Percentiles rank a stretch among this genome's conserved stretches.
phyloP scores from a whole-genome alignment of 2,113 vertebrate species.

The Cricetomys ansorgei region DNA sequence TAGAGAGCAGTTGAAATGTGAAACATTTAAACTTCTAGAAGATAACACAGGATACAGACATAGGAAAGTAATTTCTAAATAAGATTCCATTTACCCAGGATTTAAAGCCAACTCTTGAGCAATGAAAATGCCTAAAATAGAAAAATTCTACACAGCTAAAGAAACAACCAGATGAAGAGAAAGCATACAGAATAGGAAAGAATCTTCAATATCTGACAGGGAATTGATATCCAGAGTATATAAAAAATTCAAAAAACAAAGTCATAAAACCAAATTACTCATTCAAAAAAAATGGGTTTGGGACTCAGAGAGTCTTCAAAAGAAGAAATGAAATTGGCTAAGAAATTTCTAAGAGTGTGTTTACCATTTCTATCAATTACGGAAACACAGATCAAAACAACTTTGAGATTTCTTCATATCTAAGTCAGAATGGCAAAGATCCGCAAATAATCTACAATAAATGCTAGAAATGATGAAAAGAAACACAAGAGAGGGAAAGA shows the following conservation, averaged over 20 bases:
- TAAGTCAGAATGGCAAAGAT: not conserved
- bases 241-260: not conserved
- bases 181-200: not conserved
- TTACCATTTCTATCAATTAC: not conserved
- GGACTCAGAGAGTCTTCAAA: not conserved
- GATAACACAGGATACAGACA: too few relatives aligned
- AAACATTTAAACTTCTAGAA: not conserved
- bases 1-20: not conserved
- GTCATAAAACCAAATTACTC: not conserved
- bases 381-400: not conserved
- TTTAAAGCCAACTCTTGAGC: not conserved
- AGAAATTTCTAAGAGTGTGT: not conserved
- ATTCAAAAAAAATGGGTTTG: not conserved
- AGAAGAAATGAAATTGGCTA: too few relatives aligned
- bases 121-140: not conserved
- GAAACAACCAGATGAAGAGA: not conserved
- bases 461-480: not conserved
- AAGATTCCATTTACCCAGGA: not conserved
- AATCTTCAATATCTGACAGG: not conserved
- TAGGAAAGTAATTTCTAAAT: not conserved
- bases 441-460: not conserved
- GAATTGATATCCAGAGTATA: not conserved
- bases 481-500: not conserved
- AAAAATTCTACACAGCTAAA: not conserved
- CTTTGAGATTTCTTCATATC: not conserved